Conservation (phyloP, 2,797 vertebrate genomes). For the Malacoraja senta region DNA sequence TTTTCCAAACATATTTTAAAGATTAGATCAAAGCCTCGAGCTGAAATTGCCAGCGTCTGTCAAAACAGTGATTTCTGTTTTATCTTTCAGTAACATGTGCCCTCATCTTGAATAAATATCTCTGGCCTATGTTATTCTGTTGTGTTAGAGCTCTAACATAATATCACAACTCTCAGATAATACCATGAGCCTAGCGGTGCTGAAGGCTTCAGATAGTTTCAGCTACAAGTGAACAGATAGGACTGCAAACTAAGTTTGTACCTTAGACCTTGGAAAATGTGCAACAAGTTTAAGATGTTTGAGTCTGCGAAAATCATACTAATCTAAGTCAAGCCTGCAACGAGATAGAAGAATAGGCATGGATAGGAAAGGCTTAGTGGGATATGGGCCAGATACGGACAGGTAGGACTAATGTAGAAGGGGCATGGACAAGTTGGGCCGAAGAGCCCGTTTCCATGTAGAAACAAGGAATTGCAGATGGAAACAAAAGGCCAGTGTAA, state of each 20-base stretch:
- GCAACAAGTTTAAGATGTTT: too few relatives aligned
- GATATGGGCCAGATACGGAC: too few relatives aligned
- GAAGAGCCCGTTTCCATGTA: too few relatives aligned
- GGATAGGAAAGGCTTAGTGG: too few relatives aligned
- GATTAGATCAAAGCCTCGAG: constrained; percentile 3
- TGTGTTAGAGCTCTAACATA: neutral
- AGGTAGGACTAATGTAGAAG: too few relatives aligned
- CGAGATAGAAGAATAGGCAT: neutral
- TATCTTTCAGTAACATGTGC: constrained; percentile 23
- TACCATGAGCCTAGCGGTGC: neutral
- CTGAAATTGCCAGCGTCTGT: neutral
- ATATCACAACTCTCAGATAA: neutral
- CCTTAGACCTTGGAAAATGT: neutral
- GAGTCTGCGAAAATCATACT: neutral
- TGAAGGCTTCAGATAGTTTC: neutral
- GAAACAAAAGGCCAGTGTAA: too few relatives aligned
- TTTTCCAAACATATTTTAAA: constrained; percentile 5
- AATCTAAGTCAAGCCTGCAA: neutral
- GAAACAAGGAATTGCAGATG: too few relatives aligned
- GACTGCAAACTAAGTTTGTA: neutral
- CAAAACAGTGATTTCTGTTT: neutral
- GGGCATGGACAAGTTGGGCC: too few relatives aligned
- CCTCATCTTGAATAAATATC: constrained; percentile 12
- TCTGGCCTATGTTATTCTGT: neutral
- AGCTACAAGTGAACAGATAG: neutral